A percentile compares a stretch with the other conserved stretches of the same genome.
phyloP scores from a whole-genome alignment of 2,888 invertebrate species.

The Emesis furor region DNA sequence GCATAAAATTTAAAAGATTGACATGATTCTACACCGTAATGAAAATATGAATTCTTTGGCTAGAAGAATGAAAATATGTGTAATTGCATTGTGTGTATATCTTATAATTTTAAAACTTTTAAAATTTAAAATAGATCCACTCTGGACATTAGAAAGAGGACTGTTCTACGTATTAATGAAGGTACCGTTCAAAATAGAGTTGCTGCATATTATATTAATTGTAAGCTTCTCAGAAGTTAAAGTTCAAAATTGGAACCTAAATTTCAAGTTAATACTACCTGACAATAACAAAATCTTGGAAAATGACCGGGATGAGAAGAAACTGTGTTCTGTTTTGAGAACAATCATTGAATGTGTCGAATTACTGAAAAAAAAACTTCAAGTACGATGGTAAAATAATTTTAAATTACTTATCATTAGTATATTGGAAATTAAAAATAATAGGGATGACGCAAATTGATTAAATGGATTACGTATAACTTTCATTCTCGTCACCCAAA shows the following conservation, averaged over 20 bases:
- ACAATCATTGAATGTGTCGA: background rate
- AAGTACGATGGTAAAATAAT: background rate
- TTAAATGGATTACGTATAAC: too few species aligned
- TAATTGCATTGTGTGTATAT: background rate
- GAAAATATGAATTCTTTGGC: slow-evolving; percentile 25
- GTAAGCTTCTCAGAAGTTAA: slow-evolving; percentile 65
- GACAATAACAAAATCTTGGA: background rate
- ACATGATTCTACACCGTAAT: slow-evolving; percentile 27
- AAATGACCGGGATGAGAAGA: background rate
- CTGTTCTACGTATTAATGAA: slow-evolving; percentile 51
- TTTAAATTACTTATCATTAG: background rate
- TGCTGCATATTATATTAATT: slow-evolving; percentile 55
- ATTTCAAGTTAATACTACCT: background rate
- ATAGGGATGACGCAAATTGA: too few species aligned
- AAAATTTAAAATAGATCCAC: background rate
- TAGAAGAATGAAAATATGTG: background rate
- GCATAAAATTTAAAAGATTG: slow-evolving; percentile 46
- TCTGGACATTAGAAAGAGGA: slow-evolving; percentile 32
- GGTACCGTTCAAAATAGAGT: slow-evolving; percentile 64
- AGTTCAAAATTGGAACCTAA: slow-evolving; percentile 53
- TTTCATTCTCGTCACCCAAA: too few species aligned
- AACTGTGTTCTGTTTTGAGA: background rate
- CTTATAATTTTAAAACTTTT: background rate
- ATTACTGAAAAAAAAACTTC: background rate
- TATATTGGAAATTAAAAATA: too few species aligned